Percentiles rank a stretch among this genome's conserved stretches.
Evolutionary conservation across 2,888 invertebrate genomes (phyloP).

Genomic region (Synergus laeviventris): DNA sequence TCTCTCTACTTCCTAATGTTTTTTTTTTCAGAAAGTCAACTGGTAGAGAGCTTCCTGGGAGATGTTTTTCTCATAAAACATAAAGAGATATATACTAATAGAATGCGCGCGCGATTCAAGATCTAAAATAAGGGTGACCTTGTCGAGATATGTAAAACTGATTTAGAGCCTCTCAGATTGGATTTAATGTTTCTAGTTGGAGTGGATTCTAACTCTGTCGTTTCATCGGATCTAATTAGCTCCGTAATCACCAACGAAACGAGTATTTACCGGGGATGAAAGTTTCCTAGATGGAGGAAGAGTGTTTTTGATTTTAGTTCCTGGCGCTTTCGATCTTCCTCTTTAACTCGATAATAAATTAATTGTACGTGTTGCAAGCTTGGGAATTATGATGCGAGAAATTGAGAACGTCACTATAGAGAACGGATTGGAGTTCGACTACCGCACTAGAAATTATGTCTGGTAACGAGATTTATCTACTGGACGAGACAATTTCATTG

Average conservation of each 20-base stretch:
- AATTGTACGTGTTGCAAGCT: not conserved
- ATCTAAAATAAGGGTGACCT: conserved; percentile 32
- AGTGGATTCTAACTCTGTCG: conserved; percentile 18
- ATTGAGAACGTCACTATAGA: not conserved
- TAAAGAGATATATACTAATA: conserved; percentile 4
- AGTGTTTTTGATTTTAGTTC: not conserved
- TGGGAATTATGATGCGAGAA: not conserved
- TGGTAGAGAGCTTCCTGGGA: not conserved
- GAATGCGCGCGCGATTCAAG: conserved; percentile 11
- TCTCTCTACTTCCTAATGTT: not conserved
- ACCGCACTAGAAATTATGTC: not conserved
- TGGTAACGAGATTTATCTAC: conserved; percentile 1
- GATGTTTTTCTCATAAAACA: conserved; percentile 10
- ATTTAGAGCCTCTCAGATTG: conserved; percentile 22
- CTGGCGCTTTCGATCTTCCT: not conserved
- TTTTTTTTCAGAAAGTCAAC: not conserved
- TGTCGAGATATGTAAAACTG: conserved; percentile 28
- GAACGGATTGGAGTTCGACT: not conserved
- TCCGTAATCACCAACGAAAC: not conserved
- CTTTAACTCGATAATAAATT: not conserved
- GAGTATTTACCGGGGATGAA: conserved; percentile 6
- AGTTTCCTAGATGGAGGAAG: not conserved
- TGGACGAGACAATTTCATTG: not conserved
- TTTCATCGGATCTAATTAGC: conserved; percentile 19
- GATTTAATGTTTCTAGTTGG: conserved; percentile 10